Conservation (phyloP, 2,888 invertebrate species). For the Drosophila yooni region DNA sequence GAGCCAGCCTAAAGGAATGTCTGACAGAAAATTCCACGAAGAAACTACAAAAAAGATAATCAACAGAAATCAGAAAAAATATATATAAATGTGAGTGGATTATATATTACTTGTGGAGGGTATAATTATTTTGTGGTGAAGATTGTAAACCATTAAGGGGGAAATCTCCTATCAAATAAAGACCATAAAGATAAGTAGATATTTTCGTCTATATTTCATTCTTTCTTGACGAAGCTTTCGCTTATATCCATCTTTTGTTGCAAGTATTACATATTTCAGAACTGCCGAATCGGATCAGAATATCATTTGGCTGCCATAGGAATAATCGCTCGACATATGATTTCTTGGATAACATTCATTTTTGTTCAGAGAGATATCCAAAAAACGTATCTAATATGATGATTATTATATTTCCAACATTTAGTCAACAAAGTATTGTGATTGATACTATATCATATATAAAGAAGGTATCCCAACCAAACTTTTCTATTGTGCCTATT, state of each 20-base stretch:
- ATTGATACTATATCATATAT: not conserved
- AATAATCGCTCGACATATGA: too few species aligned
- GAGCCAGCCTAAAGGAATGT: not conserved
- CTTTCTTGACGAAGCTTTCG: not conserved
- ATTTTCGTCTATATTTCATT: rapidly evolving
- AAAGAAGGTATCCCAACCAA: too few species aligned
- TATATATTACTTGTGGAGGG: not conserved
- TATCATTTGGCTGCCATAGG: not conserved
- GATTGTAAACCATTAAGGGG: not conserved
- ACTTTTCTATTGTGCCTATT: too few species aligned
- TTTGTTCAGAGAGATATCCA: not conserved
- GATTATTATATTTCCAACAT: not conserved
- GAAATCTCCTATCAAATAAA: not conserved
- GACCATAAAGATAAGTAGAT: not conserved
- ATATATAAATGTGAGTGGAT: not conserved
- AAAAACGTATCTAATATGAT: not conserved
- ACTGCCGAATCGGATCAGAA: not conserved
- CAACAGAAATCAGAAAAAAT: not conserved
- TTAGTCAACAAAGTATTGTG: not conserved
- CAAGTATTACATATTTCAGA: not conserved
- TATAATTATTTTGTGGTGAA: not conserved
- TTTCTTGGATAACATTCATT: not conserved
- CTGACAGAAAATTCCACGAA: not conserved
- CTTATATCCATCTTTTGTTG: not conserved
- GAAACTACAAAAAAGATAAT: not conserved